phyloP scores from a whole-genome alignment of 2,888 invertebrate genomes.

The Aphelenchoides bicaudatus region DNA sequence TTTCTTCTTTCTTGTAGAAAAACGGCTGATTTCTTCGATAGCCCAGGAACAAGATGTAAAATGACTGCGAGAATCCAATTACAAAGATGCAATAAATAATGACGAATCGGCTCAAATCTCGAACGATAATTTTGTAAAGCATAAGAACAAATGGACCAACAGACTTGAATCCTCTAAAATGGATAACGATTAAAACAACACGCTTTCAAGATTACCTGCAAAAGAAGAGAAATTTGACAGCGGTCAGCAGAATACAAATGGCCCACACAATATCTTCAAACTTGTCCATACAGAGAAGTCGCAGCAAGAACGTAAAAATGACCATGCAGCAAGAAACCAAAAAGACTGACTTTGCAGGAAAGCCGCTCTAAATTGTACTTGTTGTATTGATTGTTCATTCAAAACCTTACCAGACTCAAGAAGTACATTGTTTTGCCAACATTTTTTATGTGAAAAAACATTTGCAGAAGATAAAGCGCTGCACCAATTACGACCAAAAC shows the following conservation, averaged over 20 bases:
- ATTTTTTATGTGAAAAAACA: slow-evolving; percentile 67
- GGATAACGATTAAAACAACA: slow-evolving; percentile 2
- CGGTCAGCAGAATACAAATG: slow-evolving; percentile 88
- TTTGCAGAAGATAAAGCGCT: slow-evolving; percentile 65
- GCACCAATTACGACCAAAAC: slow-evolving; percentile 77
- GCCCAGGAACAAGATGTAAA: slow-evolving; percentile 65
- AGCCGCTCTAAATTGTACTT: slow-evolving; percentile 70
- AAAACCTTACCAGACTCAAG: slow-evolving; percentile 75
- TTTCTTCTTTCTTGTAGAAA: slow-evolving; percentile 33
- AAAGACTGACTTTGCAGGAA: slow-evolving; percentile 86
- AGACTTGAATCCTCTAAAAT: slow-evolving; percentile 87
- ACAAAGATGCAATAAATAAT: slow-evolving; percentile 94
- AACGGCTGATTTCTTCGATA: slow-evolving; percentile 40
- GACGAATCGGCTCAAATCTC: slow-evolving; percentile 91
- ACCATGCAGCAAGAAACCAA: slow-evolving; percentile 85
- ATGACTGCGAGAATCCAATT: slow-evolving; percentile 86
- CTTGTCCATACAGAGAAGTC: slow-evolving; percentile 79
- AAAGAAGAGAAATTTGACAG: slow-evolving; percentile 94
- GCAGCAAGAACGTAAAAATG: slow-evolving; percentile 77
- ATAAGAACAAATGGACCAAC: slow-evolving; percentile 99
- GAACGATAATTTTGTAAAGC: slow-evolving; percentile 97
- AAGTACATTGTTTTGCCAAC: slow-evolving; percentile 88
- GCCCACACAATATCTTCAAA: slow-evolving; percentile 88
- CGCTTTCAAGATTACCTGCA: slow-evolving; percentile 70
- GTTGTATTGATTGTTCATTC: slow-evolving; percentile 11